A percentile compares a stretch with the other conserved stretches of the same genome.
Evolutionary conservation across 1,140 invertebrate species (phyloP).

Genomic region (Eulimnadia texana): DNA sequence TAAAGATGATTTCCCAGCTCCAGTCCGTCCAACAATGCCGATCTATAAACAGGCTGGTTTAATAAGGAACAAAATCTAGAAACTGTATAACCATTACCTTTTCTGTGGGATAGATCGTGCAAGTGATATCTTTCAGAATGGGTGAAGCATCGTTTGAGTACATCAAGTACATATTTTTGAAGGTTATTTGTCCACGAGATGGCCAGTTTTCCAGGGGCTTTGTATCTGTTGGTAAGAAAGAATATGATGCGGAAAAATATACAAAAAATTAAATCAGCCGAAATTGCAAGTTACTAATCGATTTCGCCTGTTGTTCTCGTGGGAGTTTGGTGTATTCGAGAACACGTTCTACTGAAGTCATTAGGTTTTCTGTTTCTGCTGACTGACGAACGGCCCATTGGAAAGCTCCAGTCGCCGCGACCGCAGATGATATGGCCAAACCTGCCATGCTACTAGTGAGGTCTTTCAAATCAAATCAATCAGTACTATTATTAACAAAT

Average conservation of each 20-base stretch:
- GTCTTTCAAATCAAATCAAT: conserved; percentile 5
- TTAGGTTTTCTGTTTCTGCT: conserved; percentile 30
- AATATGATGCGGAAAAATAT: too few relatives aligned
- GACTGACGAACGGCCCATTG: conserved; percentile 40
- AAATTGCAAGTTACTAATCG: too few relatives aligned
- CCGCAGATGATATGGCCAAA: conserved; percentile 34
- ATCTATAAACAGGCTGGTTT: conserved; percentile 30
- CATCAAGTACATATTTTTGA: conserved; percentile 44
- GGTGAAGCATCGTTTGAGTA: conserved; percentile 43
- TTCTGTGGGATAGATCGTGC: conserved; percentile 49
- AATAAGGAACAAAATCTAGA: background rate
- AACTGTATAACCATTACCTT: conserved; percentile 31
- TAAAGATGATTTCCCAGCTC: conserved; percentile 67
- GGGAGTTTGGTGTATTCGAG: conserved; percentile 31
- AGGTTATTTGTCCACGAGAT: conserved; percentile 45
- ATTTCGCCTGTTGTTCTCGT: too few relatives aligned
- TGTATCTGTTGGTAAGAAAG: too few relatives aligned
- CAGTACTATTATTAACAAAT: too few relatives aligned
- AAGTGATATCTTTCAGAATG: conserved; percentile 56
- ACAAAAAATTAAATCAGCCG: too few relatives aligned
- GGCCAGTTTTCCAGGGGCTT: conserved; percentile 41
- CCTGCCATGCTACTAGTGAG: conserved; percentile 30
- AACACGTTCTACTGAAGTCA: conserved; percentile 37
- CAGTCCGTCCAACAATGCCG: conserved; percentile 48
- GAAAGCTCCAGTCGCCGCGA: conserved; percentile 36